Evolutionary conservation across 2,888 invertebrate species (phyloP).

Genomic region (Luperina nickerlii): DNA sequence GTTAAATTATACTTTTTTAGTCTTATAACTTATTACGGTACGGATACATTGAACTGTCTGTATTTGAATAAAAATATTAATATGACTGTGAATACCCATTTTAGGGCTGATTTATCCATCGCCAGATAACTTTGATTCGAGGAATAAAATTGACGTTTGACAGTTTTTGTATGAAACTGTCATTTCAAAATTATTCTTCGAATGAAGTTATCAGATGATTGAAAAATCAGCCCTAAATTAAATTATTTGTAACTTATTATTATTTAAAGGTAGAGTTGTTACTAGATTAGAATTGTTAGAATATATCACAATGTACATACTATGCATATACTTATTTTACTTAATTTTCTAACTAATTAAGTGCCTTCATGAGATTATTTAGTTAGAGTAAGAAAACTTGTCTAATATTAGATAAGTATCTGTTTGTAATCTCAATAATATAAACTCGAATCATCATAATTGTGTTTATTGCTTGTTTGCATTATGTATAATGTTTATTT

Average conservation of each 20-base stretch:
- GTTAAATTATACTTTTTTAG: slow-evolving; percentile 37
- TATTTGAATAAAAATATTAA: no score
- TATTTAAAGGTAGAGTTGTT: slow-evolving; percentile 40
- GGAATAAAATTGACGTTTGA: no score
- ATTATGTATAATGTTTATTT: slow-evolving; percentile 46
- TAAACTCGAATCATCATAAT: slow-evolving; percentile 56
- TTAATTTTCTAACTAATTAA: slow-evolving; percentile 38
- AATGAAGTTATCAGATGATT: no score
- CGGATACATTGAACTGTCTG: no score
- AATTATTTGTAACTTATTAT: slow-evolving; percentile 48
- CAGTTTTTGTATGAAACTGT: no score
- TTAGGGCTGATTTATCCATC: no score
- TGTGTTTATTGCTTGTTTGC: slow-evolving; percentile 48
- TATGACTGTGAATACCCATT: no score
- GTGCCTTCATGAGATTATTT: slow-evolving; percentile 70
- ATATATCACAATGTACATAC: slow-evolving; percentile 47
- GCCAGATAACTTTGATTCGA: no score
- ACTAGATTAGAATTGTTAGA: slow-evolving; percentile 31
- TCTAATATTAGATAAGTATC: slow-evolving; percentile 58
- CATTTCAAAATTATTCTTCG: no score
- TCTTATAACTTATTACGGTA: neutral
- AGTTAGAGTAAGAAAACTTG: slow-evolving; percentile 63
- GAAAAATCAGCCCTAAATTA: neutral
- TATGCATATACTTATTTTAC: slow-evolving; percentile 41
- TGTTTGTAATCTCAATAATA: slow-evolving; percentile 72